Evolutionary conservation across 2,797 vertebrate species (phyloP), one percentile per base, ranked within the genome.

Genomic region (Cynopterus sphinx): DNA sequence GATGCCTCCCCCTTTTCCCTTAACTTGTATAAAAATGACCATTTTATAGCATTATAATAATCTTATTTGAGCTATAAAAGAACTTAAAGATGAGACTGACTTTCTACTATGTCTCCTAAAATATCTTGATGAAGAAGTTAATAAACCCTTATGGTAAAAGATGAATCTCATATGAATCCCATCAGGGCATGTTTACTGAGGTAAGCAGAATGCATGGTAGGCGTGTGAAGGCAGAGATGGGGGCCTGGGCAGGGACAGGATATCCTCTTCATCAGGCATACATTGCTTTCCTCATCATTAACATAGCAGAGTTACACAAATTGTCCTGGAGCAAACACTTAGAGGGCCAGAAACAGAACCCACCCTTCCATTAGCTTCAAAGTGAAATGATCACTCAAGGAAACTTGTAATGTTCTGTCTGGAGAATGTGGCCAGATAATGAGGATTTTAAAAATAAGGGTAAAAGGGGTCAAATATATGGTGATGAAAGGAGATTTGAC

Each of bases 181-280:
- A 46, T 7, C 67, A 31, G 51, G 15, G 33, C 96, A 36, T 95
- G 67, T 96, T 98, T 97, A 81, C 95, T 96, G 97, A 97, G 63
- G 89, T 97, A 93, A 97, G 94, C 92, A 97, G 94, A 95, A 63
- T 97, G 97, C 24, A 74, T 97, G 97, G 81, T 96, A 53, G 95
- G 87, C 13, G 21, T 91, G 91, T 82, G 65, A 63, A 90, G 73
- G 79, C 43, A 68, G 73, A 53, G 79, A 83, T 41, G 78, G 87
- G 51, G 88, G 59, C 41, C 11, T 98, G 98, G 98, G 98, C 88
- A 95, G 98, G 98, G 97, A 95, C 98, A 98, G 98, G 98, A 98
- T 98, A 98, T 98, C 98, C 98, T 98, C 95, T 89, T 96, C 98
- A 98, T 98, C 97, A 97, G 96, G 97, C 96, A 68, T 98, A 77